Evolutionary conservation across 2,888 invertebrate genomes (phyloP), one percentile per base, ranked within the genome.

Genomic region (Apamea monoglypha): DNA sequence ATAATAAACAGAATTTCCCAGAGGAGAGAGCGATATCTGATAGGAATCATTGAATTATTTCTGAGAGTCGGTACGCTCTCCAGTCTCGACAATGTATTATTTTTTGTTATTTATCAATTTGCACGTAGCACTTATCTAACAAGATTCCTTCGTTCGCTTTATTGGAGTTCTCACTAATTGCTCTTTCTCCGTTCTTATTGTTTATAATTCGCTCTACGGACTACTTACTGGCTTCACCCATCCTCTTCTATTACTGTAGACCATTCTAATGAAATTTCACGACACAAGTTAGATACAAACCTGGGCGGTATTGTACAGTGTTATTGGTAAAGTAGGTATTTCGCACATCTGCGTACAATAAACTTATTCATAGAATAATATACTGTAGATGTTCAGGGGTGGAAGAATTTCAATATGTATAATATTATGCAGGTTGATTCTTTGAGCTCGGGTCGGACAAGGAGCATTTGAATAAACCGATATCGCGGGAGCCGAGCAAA

Each of bases 361-460:
- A 95, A 94, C 91, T 93, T 95, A 95, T 96, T 95, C 96, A 96
- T 96, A 94, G 94, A 94, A 95, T 94, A 94, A 96, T 95, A 95
- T 94, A 94, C 93, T 91, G 91, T 92, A 91, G 91, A 93, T 94
- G 93, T 94, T 94, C 92, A 92, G 93, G 93, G 93, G 93, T 92
- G 93, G 94, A 95, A 95, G 95, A 96, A 96, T 96, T 96, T 96
- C 96, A 96, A 96, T 96, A 96, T 96, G 95, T 96, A 95, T 96
- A 96, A 96, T 95, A 94, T 95, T 95, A 96, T 96, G 95, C 96
- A 95, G 96, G 96, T 96, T 96, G 96, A 96, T 96, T 96, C 96
- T 96, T 96, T 95, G 96, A 95, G 96, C 94, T 89, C 92, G 96
- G 96, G 95, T 95, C 95, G 94, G 95, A 95, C 95, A 95, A 88